Evolutionary conservation across 2,888 invertebrate genomes (phyloP), one percentile per base, ranked within the genome.

Genomic region (Spodoptera picta): DNA sequence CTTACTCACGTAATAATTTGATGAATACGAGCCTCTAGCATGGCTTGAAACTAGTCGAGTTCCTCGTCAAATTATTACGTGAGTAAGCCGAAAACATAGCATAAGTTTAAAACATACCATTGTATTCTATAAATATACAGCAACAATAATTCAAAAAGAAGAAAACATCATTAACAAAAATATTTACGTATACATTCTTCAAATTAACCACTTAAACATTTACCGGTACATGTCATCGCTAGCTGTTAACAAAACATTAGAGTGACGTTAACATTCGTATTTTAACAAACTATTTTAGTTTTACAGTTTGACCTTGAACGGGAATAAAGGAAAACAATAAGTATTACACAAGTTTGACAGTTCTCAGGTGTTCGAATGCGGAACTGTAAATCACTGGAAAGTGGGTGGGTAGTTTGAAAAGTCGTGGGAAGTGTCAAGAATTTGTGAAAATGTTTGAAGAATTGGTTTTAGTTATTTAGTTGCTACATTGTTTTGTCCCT

Each of bases 301-400:
- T 60, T 56, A 73, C 63, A 70, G 70, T 64, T 36, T 45, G 64
- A 67, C 77, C 77, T 78, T 74, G 78, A 76, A 78, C 81, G 68
- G 70, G 66, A 78, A 75, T 75, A 78, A 77, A 79, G 60, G 66
- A 68, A 36, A 79, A 86, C 87, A 86, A 84, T 83, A 70, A 68
- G 61, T 61, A 78, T 81, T 72, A 75, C 77, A 67, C 78, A 76
- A 80, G 45, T n/a, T 47, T 57, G 57, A 71, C 60, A 75, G 66
- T 81, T 75, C 73, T 58, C 81, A 81, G 77, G 77, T 81, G 83
- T 72, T 65, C 59, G 27, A 56, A 61, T 73, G 65, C 75, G 78
- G 77, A 82, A 79, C 62, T 48, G 47, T 77, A 72, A 77, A 52
- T 71, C 71, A 71, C 56, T 52, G 23, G 2, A 19, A 50, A 67